phyloP scores from a whole-genome alignment of 1,140 invertebrate species.

The Scaptomyza hsui region DNA sequence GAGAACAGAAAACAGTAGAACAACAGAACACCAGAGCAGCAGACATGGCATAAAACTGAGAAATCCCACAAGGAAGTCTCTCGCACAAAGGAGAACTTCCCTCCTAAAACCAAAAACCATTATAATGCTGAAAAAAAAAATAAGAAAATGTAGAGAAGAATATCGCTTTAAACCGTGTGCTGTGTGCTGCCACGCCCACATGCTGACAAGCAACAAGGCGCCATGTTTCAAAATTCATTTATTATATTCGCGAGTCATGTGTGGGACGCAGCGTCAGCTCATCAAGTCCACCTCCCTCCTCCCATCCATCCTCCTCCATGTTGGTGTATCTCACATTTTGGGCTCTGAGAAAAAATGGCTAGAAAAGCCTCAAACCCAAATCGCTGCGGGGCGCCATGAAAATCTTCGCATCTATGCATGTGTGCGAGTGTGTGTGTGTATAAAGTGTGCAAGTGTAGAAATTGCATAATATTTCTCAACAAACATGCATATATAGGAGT shows the following conservation, averaged over 20 bases:
- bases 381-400: constrained; percentile 58
- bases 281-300: constrained; percentile 36
- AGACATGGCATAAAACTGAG: constrained; percentile 38
- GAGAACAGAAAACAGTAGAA: neutral
- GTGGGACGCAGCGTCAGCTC: constrained; percentile 45
- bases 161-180: constrained; percentile 11
- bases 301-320: too few species aligned
- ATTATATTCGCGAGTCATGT: constrained; percentile 55
- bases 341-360: constrained; percentile 42
- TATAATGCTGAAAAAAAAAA: constrained; percentile 26
- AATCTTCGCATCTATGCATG: constrained; percentile 35
- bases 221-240: constrained; percentile 74
- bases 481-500: constrained; percentile 39
- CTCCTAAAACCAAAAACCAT: constrained; percentile 41
- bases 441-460: constrained; percentile 71
- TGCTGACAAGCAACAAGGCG: constrained; percentile 53
- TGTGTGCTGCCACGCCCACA: constrained; percentile 59
- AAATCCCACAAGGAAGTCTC: constrained; percentile 64
- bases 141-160: constrained; percentile 1
- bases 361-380: constrained; percentile 37
- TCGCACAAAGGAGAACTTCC: constrained; percentile 30
- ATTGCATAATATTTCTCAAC: constrained; percentile 76
- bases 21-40: constrained; percentile 17
- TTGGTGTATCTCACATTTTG: constrained; percentile 6
- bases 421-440: constrained; percentile 20